Percentiles rank a stretch among this genome's conserved stretches.
Conservation (phyloP, 2,113 vertebrate genomes). For the Pollachius pollachius region DNA sequence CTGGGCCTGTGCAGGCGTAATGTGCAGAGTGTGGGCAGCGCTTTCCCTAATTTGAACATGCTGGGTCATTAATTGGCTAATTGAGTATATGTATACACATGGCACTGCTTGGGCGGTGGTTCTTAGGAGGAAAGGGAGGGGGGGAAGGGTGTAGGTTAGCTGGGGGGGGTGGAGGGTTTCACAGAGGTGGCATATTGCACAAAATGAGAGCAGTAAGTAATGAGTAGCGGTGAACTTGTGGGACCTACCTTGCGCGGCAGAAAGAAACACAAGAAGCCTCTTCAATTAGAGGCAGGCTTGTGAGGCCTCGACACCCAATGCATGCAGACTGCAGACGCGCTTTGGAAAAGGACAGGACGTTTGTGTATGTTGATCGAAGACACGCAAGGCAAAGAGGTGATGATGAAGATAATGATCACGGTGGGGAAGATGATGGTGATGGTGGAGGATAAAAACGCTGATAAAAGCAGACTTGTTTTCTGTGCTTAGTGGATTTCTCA, state of each 20-base stretch:
- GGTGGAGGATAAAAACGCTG: too few species aligned
- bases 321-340: neutral
- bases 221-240: slow-evolving; percentile 2
- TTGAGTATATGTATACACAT: slow-evolving; percentile 52
- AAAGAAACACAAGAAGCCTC: neutral
- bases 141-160: slow-evolving; percentile 18
- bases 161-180: slow-evolving; percentile 25
- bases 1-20: slow-evolving; percentile 57
- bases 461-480: slow-evolving; percentile 8
- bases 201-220: neutral
- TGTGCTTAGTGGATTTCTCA: slow-evolving; percentile 19
- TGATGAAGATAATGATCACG: neutral
- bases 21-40: slow-evolving; percentile 60
- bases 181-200: neutral
- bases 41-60: slow-evolving; percentile 61
- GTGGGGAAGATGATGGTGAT: neutral
- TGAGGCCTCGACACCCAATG: neutral
- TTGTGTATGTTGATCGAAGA: neutral
- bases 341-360: neutral
- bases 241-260: neutral
- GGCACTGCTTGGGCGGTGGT: slow-evolving; percentile 29
- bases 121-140: slow-evolving; percentile 20
- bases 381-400: neutral
- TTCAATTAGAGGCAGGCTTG: neutral
- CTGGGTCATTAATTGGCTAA: slow-evolving; percentile 71